These are phyloP conservation scores for Orthonychiurus folsomi DNA, from an alignment of 2,888 invertebrate species.

Conservation along the genomic window DNA sequence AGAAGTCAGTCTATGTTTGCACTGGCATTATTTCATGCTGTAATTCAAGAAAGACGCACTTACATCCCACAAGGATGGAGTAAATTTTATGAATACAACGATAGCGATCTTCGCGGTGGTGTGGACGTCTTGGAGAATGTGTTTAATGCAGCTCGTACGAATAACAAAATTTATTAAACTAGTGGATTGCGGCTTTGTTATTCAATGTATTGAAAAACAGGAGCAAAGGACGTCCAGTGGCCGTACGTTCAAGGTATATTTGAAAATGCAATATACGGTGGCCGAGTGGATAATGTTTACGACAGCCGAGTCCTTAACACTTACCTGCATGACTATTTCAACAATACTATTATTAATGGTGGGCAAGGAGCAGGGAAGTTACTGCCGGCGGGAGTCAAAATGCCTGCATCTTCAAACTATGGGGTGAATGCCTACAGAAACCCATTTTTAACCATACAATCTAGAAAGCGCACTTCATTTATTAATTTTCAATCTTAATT, in stretches of 20 bases:
- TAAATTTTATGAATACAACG: slow-evolving; percentile 78
- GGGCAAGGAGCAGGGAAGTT: slow-evolving; percentile 49
- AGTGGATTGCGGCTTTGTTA: neutral
- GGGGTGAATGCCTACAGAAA: slow-evolving; percentile 43
- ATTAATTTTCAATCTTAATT: slow-evolving; percentile 3
- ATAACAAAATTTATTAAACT: neutral
- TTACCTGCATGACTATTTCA: slow-evolving; percentile 57
- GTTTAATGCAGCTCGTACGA: slow-evolving; percentile 44
- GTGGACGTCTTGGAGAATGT: slow-evolving; percentile 54
- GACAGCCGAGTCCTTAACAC: slow-evolving; percentile 60
- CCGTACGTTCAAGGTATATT: slow-evolving; percentile 65
- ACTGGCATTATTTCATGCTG: slow-evolving; percentile 77
- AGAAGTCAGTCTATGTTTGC: slow-evolving; percentile 56
- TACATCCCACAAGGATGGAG: slow-evolving; percentile 91
- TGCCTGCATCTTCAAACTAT: slow-evolving; percentile 51
- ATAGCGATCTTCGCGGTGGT: slow-evolving; percentile 68
- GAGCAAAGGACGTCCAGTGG: slow-evolving; percentile 53
- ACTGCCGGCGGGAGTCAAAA: slow-evolving; percentile 48
- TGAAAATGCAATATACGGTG: slow-evolving; percentile 74
- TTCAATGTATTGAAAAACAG: slow-evolving; percentile 10
- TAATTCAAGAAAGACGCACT: slow-evolving; percentile 80
- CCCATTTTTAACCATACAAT: neutral
- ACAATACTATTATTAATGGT: slow-evolving; percentile 48
- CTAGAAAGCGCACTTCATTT: neutral
- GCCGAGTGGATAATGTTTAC: slow-evolving; percentile 67